Base-by-base conservation (phyloP, 2,113 vertebrate genomes). In the Urocolius indicus region DNA sequence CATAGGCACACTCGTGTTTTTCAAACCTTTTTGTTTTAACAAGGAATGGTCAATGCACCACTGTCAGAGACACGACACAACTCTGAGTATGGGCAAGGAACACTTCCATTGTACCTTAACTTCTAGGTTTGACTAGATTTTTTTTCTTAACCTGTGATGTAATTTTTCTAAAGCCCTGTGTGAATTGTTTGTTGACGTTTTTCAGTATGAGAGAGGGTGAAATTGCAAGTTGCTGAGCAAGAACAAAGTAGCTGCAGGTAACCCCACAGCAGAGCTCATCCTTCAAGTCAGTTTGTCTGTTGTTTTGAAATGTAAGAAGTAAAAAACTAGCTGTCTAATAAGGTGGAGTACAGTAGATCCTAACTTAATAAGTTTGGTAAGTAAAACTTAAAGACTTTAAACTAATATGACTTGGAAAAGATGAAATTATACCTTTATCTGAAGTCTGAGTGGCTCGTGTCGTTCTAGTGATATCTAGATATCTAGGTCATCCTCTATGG, bases 241-340 rank as follows among this genome's bases (percentile, higher is more conserved):
- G 80, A 15, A 9, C 27, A 46, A 3, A 0, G 0, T 11, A 69
- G 61, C 0, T 32, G 14, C 4, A 19, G 14, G 4, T 68, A 19
- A 86, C 2, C 3, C 29, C 27, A 29, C 16, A 2, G 0, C 0
- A 0, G 36, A 23, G 6, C 8, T 61, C 22, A 8, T 67, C 36
- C 16, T 75, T 87, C 22, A 18, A 38, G 26, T 36, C 24, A 43
- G 11, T 68, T 79, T 66, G 29, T 43, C 0, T 27, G 20, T 13
- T 57, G 61, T 14, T 8, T 61, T 78, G 41, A 78, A 55, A 66
- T 13, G 32, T 61, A 46, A 21, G 24, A 59, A 52, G 10, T 32
- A 22, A 65, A 88, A 88, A 66, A 14, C 1, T 19, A 3, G 4
- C 9, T 10, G 3, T 73, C 80, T 63, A 4, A 27, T 81, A 72